These are phyloP conservation scores for Taenaris catops DNA, from an alignment of 2,888 invertebrate species.

Conservation along the genomic window DNA sequence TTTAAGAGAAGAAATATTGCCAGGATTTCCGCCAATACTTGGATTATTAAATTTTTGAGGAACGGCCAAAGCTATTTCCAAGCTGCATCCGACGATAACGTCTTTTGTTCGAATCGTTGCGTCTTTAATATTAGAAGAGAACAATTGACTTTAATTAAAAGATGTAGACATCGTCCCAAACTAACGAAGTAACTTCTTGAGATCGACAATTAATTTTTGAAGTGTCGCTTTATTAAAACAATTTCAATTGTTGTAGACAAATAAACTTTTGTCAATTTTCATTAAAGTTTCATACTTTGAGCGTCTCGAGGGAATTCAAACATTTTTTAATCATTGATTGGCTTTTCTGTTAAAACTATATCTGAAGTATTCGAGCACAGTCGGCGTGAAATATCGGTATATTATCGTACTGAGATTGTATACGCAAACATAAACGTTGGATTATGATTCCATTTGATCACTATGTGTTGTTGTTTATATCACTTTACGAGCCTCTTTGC, in stretches of 20 bases:
- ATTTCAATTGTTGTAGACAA: conserved; percentile 30
- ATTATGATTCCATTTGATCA: no score
- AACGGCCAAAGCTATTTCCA: conserved; percentile 15
- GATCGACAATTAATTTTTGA: conserved; percentile 40
- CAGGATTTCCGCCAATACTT: conserved; percentile 18
- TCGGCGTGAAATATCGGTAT: no score
- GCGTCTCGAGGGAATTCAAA: background rate
- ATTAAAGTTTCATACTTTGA: conserved; percentile 4
- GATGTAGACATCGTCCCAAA: conserved; percentile 46
- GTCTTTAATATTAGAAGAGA: conserved; percentile 22
- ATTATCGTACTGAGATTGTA: no score
- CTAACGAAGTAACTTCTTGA: conserved; percentile 50
- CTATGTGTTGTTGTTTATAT: no score
- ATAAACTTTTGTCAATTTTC: conserved; percentile 21
- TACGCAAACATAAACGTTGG: no score
- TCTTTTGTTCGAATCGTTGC: conserved; percentile 29
- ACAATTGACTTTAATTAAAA: conserved; percentile 53
- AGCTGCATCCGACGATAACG: conserved; percentile 31
- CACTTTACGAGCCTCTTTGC: no score
- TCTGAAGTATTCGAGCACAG: no score
- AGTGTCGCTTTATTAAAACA: conserved; percentile 39
- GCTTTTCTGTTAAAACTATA: background rate
- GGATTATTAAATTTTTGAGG: conserved; percentile 31
- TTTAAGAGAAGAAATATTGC: conserved; percentile 18
- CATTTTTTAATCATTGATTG: background rate